Base-by-base conservation (phyloP, 2,888 invertebrate species). In the Platycheirus albimanus region DNA sequence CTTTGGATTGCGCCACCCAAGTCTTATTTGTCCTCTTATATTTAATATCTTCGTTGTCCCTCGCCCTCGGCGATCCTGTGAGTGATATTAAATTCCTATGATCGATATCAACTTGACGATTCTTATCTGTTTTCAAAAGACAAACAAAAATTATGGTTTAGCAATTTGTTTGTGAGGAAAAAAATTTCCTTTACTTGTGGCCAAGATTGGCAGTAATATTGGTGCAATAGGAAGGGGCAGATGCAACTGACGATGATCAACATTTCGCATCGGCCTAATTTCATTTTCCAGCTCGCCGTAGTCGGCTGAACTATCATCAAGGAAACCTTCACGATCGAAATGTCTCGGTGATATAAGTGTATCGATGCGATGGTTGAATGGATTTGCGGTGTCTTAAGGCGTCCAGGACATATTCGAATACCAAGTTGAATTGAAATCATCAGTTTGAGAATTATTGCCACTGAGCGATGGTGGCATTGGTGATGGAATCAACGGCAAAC, bases 81-180 rank as follows among this genome's bases (percentile, higher is more conserved):
- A 97, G 90, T 75, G 96, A 95, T 87, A 97, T 97, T 79, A 97
- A 91, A 91, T 97, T 97, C 85, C 96, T 93, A 88, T 96, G 96
- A 89, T 96, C 96, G 56, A 96, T 94, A 88, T 96, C 96, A 89
- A 93, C 83, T 72, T 86, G 91, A 7, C 91, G 88, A 13, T 88
- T 79, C 86, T 91, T 91, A 24, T 89, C 90, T 87, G 67, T 33
- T 17, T n/a, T n/a, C n/a, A n/a, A n/a, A n/a, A n/a, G n/a, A n/a
- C n/a, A n/a, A n/a, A n/a, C n/a, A 20, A 20, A 15, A 45, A 6
- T 28, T 47, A 6, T 52, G 13, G n/a, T n/a, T 28, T 17, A 24
- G 8, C 10, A 15, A 4, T 58, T 15, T 15, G 5, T 41, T 24
- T 4, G 0, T 0, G 1, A 13, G 4, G 7, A 3, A 10, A 36